Base-by-base conservation (phyloP, 2,888 invertebrate genomes). In the Malachius bipustulatus region DNA sequence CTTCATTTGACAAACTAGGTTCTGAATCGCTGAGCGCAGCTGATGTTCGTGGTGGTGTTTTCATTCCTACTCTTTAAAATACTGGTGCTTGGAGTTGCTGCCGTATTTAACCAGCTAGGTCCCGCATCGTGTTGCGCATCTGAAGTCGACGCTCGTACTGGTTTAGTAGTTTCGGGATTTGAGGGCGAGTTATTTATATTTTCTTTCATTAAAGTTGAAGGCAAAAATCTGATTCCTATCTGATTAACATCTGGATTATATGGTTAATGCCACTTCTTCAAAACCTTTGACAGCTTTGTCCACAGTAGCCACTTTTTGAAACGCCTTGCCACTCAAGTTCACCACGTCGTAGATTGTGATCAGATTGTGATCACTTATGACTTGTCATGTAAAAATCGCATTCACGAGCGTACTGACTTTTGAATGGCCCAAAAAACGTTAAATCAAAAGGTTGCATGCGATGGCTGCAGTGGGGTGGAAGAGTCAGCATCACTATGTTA, bases 381-480 rank as follows among this genome's bases (percentile, higher is more conserved):
- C 28, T 28, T 28, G 28, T 28, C 11, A 6, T 28, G 11, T 28
- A 28, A 28, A 8, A 9, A 4, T 28, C 28, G 28, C 28, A 28
- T 28, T 28, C 28, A n/a, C 28, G 11, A 28, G 10, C 4, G 11
- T 28, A 28, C 10, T 28, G 8, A 28, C 8, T 9, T 8, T 24
- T 24, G 11, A 28, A 28, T 6, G 4, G 28, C 4, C 28, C 8
- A 28, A 28, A 6, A 10, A 28, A 28, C 8, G 28, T 28, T 10
- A 28, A 10, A 10, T 28, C 28, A 24, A 24, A 9, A 8, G 24
- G 24, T 8, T 8, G 28, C 28, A 44, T 40, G 26, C 32, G 34
- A 41, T 47, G 48, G 24, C 38, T 41, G n/a, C 32, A 42, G 36
- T 50, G 47, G 16, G 46, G 49, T 30, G 48, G 37, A 9, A 51